Evolutionary conservation across 1,140 invertebrate genomes (phyloP).

Genomic region (Penaeus vannamei): DNA sequence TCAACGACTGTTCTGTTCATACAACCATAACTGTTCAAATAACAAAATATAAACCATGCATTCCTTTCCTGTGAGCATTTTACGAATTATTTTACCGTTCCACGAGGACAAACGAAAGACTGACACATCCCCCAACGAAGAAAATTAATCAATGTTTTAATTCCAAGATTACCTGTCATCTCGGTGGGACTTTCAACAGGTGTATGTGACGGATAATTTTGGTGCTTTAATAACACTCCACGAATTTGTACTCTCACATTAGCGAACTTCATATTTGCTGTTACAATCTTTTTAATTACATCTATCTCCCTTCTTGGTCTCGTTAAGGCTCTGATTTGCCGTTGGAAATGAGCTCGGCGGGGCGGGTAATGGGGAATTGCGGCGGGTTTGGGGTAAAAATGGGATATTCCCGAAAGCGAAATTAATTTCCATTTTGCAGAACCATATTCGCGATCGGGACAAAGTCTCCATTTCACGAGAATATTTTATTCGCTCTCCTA

Average conservation of each 20-base stretch:
- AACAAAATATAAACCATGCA: too few species aligned
- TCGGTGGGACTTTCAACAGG: not conserved
- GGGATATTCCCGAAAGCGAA: slow-evolving; percentile 38
- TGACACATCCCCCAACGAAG: too few species aligned
- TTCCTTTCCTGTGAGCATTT: too few species aligned
- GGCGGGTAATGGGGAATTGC: too few species aligned
- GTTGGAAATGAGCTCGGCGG: too few species aligned
- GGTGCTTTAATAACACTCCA: slow-evolving; percentile 44
- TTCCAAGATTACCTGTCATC: not conserved
- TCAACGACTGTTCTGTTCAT: not conserved
- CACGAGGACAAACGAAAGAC: too few species aligned
- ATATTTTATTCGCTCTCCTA: slow-evolving; percentile 56
- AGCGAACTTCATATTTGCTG: slow-evolving; percentile 54
- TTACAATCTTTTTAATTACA: not conserved
- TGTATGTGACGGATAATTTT: not conserved
- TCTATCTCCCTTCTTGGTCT: not conserved
- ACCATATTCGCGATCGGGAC: slow-evolving; percentile 59
- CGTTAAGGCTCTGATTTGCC: too few species aligned
- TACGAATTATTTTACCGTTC: too few species aligned
- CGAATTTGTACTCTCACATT: slow-evolving; percentile 58
- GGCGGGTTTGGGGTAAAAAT: not conserved
- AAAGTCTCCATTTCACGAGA: slow-evolving; percentile 62
- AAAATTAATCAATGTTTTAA: not conserved
- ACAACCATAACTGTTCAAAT: too few species aligned
- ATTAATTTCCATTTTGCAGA: slow-evolving; percentile 47